These are phyloP conservation scores for Trichogramma pretiosum DNA, from an alignment of 1,140 invertebrate genomes.

Conservation along the genomic window DNA sequence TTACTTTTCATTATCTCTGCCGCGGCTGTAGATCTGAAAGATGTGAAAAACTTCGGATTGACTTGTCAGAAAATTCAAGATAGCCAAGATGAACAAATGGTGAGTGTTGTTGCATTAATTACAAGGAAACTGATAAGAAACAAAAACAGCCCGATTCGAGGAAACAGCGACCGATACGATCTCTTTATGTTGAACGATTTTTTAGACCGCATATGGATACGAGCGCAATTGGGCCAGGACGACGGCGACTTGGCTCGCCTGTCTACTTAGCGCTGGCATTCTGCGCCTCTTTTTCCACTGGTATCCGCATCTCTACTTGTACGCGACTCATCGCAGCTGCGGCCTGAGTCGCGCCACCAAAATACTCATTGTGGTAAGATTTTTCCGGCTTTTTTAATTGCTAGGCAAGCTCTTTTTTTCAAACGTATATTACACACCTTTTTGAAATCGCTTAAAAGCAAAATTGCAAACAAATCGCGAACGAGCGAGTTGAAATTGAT, in stretches of 20 bases:
- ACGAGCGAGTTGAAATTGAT: no score
- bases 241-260: constrained; percentile 52
- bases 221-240: constrained; percentile 43
- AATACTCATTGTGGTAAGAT: constrained; percentile 65
- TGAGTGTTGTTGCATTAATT: constrained; percentile 17
- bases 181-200: neutral
- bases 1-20: no score
- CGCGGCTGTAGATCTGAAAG: constrained; percentile 35
- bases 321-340: constrained; percentile 63
- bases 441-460: constrained; percentile 1
- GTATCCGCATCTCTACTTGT: constrained; percentile 71
- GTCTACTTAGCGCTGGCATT: constrained; percentile 61
- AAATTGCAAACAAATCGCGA: no score
- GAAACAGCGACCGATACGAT: neutral
- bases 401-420: neutral
- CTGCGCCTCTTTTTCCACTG: constrained; percentile 78
- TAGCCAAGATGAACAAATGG: constrained; percentile 37
- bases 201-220: constrained; percentile 56
- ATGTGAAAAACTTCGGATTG: constrained; percentile 28
- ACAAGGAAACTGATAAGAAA: neutral
- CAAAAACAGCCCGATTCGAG: neutral
- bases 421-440: neutral
- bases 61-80: constrained; percentile 34
- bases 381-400: no score
- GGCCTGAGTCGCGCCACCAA: constrained; percentile 63